Evolutionary conservation across 2,113 vertebrate genomes (phyloP), one percentile per base, ranked within the genome.

Genomic region (Tricholaema leucomelas): DNA sequence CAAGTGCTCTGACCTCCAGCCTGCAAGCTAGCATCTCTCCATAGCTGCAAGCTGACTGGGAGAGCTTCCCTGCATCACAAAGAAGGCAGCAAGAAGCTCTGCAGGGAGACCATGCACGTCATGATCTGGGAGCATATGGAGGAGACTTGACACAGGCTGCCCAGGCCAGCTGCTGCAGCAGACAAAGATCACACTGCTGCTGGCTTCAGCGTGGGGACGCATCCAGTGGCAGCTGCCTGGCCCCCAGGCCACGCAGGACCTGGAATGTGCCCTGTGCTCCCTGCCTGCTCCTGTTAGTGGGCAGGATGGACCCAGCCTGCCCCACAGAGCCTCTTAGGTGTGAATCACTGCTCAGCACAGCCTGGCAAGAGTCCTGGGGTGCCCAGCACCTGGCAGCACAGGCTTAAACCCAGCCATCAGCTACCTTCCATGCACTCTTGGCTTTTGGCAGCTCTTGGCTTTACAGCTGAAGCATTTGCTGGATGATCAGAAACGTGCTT

Each of bases 21-120:
- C 61, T 4, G 0, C 5, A 2, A 31, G 59, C 7, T 61, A 86
- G 20, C 75, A 12, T 24, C 66, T 76, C 76, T 59, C 28, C 9
- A 16, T 0, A 0, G 11, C 4, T 20, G 33, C 17, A 35, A 2
- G 0, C 10, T 0, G 2, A 60, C 16, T 31, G 16, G 8, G 36
- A 35, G 76, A 65, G 7, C 48, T 8, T 76, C 35, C 52, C 14
- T 1, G 2, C 9, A 59, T 31, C 13, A 38, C 2, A 31, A 23
- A 44, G 27, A 11, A 17, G 8, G 42, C 5, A 6, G 63, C n/a
- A 40, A 64, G 71, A 31, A 78, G 71, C 67, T 2, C 52, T 9
- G n/a, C 74, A 12, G 38, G 78, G 67, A 58, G 31, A 44, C 36
- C 6, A 18, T 1, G 4, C 66, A 7, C 28, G 9, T 59, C 65